A percentile compares a stretch with the other conserved stretches of the same genome.
Evolutionary conservation across 2,113 vertebrate genomes (phyloP).

Genomic region (Eulemur macaco): DNA sequence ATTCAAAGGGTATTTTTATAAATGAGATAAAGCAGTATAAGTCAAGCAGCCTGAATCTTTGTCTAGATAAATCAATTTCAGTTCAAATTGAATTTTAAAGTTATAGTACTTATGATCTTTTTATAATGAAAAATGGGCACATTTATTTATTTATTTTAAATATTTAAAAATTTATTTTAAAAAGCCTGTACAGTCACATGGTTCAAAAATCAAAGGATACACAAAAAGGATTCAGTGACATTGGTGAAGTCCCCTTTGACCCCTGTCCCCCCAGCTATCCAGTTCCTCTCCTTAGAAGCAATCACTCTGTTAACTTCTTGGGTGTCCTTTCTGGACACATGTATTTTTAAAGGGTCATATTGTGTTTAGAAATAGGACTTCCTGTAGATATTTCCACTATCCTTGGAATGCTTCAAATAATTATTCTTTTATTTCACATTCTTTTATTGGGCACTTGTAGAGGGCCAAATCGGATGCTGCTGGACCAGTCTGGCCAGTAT

Average conservation of each 20-base stretch:
- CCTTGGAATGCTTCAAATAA: background rate
- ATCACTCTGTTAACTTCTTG: background rate
- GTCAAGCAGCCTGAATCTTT: background rate
- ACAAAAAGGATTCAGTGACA: background rate
- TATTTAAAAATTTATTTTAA: background rate
- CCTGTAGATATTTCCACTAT: background rate
- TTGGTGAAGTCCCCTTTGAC: background rate
- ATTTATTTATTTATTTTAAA: background rate
- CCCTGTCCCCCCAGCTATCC: background rate
- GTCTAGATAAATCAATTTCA: background rate
- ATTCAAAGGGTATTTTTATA: background rate
- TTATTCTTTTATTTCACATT: background rate
- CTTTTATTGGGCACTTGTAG: background rate
- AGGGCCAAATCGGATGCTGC: background rate
- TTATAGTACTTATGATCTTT: background rate
- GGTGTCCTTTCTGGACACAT: background rate
- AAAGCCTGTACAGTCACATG: background rate
- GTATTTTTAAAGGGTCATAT: background rate
- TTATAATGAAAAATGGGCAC: background rate
- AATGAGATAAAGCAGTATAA: background rate
- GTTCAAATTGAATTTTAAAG: slow-evolving; percentile 40
- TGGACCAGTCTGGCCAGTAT: background rate
- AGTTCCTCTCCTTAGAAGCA: slow-evolving; percentile 7
- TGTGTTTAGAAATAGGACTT: background rate
- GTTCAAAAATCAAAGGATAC: background rate